Evolutionary conservation across 2,888 invertebrate species (phyloP), one percentile per base, ranked within the genome.

Genomic region (Ferdinandea cuprea): DNA sequence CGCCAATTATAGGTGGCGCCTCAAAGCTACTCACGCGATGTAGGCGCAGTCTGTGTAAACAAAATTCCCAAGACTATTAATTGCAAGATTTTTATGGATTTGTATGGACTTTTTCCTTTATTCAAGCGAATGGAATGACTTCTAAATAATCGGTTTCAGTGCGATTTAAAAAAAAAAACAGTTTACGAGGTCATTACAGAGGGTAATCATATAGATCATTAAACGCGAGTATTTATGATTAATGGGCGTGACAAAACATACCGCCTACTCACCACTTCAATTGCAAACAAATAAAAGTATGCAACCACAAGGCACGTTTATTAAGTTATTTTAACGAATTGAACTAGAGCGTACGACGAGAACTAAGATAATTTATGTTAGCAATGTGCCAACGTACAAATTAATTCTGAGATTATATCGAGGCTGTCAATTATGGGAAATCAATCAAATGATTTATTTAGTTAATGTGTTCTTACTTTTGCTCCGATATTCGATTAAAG

Each of bases 401-500:
- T 32, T 19, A 28, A 2, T 25, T 25, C 30, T n/a, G 13, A n/a
- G 9, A n/a, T 25, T 40, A 50, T 50, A 28, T 40, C 15, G 21
- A 40, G 15, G 48, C 48, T 48, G 35, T 25, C 63, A 28, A 25
- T 50, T 9, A 40, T 37, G 25, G 28, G 11, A n/a, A 48, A 37
- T 37, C 37, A 25, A 48, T 63, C 25, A 8, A 35, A 7, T 37
- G 35, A 48, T 50, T 65, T 25, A 40, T 37, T 65, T 17, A 7
- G 3, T 28, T 37, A 19, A 35, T 19, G n/a, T 7, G n/a, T 13
- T 19, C 30, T 5, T 35, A 9, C 4, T 11, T 28, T 8, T 35
- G 69, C 8, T 19, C 30, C 21, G 40, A 42, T 52, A 59, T 42
- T 21, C 13, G 37, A 46, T 46, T 15, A 69, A 46, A 0, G n/a